Conservation (phyloP, 2,113 vertebrate genomes). For the Oreocharis arfaki region DNA sequence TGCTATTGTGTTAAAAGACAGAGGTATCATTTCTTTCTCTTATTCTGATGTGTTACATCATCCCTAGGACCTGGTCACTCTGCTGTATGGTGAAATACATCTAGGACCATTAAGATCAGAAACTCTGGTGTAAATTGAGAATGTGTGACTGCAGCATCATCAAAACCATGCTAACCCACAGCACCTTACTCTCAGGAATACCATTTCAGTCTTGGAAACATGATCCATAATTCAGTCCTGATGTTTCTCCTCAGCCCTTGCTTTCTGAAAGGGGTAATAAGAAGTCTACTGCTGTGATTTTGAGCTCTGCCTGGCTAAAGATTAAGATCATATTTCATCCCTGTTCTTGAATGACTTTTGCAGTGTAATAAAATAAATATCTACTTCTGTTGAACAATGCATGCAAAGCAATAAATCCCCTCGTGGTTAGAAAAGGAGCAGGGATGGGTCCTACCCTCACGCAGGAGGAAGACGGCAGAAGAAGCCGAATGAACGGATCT, state of each 20-base stretch:
- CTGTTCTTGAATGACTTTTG: not conserved
- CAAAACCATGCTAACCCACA: not conserved
- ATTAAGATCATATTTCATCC: not conserved
- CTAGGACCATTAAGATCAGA: not conserved
- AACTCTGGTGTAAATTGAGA: not conserved
- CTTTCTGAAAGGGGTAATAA: not conserved
- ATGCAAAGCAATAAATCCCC: not conserved
- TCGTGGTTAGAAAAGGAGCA: not conserved
- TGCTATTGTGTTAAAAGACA: not conserved
- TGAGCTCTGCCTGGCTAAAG: not conserved
- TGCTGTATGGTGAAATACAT: not conserved
- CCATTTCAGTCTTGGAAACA: not conserved
- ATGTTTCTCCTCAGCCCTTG: not conserved
- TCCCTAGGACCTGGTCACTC: not conserved
- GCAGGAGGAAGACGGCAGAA: not conserved
- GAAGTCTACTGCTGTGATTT: not conserved
- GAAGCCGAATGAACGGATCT: not conserved
- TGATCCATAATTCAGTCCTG: not conserved
- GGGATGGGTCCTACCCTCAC: too few relatives aligned
- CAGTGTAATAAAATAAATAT: not conserved
- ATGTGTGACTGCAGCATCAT: not conserved
- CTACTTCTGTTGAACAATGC: not conserved
- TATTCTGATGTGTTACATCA: not conserved
- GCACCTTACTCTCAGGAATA: not conserved
- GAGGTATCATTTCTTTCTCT: not conserved